These are phyloP conservation scores for Rhinella marina DNA, from an alignment of 2,797 vertebrate species.

Conservation along the genomic window DNA sequence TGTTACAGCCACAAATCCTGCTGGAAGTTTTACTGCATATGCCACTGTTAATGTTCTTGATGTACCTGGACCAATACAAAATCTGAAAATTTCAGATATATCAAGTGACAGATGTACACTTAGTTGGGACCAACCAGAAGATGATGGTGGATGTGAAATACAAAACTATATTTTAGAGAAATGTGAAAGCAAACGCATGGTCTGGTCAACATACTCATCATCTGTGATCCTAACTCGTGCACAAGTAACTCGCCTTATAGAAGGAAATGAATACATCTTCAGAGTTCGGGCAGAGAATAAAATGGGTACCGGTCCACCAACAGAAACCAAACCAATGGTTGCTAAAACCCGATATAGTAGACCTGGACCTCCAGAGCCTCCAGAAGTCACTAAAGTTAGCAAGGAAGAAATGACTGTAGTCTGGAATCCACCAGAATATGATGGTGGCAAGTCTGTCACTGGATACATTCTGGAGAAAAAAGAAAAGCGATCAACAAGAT, in stretches of 20 bases:
- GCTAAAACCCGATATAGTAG: slow-evolving; percentile 91
- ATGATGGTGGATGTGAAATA: slow-evolving; percentile 97
- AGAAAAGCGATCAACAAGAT: slow-evolving; percentile 88
- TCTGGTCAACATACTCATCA: slow-evolving; percentile 94
- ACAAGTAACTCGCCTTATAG: slow-evolving; percentile 90
- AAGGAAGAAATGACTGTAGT: slow-evolving; percentile 95
- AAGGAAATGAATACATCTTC: slow-evolving; percentile 97
- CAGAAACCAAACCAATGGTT: slow-evolving; percentile 88
- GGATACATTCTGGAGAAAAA: slow-evolving; percentile 95
- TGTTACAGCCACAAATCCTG: slow-evolving; percentile 87
- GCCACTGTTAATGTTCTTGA: slow-evolving; percentile 92
- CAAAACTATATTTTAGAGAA: slow-evolving; percentile 99
- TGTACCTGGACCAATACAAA: slow-evolving; percentile 89
- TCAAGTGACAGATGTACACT: slow-evolving; percentile 90
- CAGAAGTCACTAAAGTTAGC: slow-evolving; percentile 89
- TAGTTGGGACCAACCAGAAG: slow-evolving; percentile 91
- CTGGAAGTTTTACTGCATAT: slow-evolving; percentile 85
- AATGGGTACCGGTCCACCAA: slow-evolving; percentile 95
- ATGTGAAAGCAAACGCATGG: slow-evolving; percentile 94
- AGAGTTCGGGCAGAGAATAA: slow-evolving; percentile 97
- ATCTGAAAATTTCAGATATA: slow-evolving; percentile 88
- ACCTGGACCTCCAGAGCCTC: slow-evolving; percentile 89
- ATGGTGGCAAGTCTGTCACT: slow-evolving; percentile 93
- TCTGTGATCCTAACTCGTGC: slow-evolving; percentile 85
- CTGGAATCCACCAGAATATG: slow-evolving; percentile 91